These are phyloP conservation scores for Peromyscus nudipes DNA, from an alignment of 2,797 vertebrate genomes.

Conservation along the genomic window DNA sequence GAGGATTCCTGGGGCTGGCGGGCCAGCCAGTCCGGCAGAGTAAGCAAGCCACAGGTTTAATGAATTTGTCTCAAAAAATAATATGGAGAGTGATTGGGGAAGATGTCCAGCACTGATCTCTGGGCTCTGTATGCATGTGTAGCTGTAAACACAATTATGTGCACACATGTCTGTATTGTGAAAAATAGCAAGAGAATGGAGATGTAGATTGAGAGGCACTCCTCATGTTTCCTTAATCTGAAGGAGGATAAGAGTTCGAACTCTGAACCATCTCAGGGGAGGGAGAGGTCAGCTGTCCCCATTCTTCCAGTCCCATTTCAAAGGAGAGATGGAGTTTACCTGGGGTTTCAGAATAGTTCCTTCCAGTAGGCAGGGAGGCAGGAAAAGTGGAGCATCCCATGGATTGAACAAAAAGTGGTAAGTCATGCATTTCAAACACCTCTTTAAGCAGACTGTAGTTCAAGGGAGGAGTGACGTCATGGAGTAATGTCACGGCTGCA, in stretches of 20 bases:
- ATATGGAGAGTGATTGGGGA: background rate
- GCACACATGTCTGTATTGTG: background rate
- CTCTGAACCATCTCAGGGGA: background rate
- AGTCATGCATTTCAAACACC: constrained; percentile 6
- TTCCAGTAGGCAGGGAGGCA: background rate
- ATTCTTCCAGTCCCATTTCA: background rate
- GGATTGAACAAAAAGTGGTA: background rate
- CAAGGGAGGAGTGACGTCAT: background rate
- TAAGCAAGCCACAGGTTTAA: background rate
- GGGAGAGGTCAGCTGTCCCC: background rate
- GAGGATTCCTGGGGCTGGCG: background rate
- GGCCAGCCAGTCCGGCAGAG: background rate
- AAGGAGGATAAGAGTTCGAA: background rate
- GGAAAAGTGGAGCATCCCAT: background rate
- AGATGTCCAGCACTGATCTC: background rate
- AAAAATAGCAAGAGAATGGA: constrained; percentile 6
- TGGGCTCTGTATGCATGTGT: background rate
- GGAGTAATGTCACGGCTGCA: background rate
- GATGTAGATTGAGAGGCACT: background rate
- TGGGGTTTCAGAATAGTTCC: background rate
- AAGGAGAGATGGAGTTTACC: background rate
- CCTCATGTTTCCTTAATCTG: background rate
- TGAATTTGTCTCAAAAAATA: background rate
- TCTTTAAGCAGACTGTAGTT: background rate
- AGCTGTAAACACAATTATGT: background rate